Evolutionary conservation across 2,797 vertebrate species (phyloP), one percentile per base, ranked within the genome.

Genomic region (Centropyge bicolor): DNA sequence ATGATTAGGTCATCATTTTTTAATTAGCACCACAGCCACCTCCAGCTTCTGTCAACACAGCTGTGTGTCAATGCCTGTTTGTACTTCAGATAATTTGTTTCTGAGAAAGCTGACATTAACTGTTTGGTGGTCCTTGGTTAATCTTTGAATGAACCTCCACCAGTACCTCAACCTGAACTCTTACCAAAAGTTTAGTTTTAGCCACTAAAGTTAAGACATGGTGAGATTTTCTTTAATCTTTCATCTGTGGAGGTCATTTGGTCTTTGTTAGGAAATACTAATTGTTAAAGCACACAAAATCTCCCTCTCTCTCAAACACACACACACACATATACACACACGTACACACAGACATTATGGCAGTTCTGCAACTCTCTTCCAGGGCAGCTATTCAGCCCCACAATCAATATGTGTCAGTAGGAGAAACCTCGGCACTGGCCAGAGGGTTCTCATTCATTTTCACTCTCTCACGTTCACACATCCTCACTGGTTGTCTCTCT

Each of bases 331-430:
- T 52, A 67, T 45, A 64, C 24, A 75, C 74, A 60, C 49, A 49
- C 76, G 48, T n/a, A n/a, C 48, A 75, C 55, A 59, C 43, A 70
- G 59, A 78, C 40, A 66, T 14, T 20, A 46, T 43, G 52, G 49
- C 80, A 81, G 75, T 59, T 83, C 75, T 71, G 72, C 64, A 63
- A 75, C 59, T 62, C 40, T 70, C 52, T 64, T 76, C 60, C 82
- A 74, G 61, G 59, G 64, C 77, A 48, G 56, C 62, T 82, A 68
- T 78, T 83, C 64, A 74, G 68, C 65, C 49, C 55, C 70, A 80
- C 74, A 84, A 92, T 92, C 90, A 73, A 88, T 91, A 87, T 41
- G n/a, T 87, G 88, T 88, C 74, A 76, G 78, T 31, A 31, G 67
- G 59, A 79, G 78, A 79, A 83, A 88, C 63, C 54, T 87, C 82